Base-by-base conservation (phyloP, 2,113 vertebrate species). In the Centropristis striata region DNA sequence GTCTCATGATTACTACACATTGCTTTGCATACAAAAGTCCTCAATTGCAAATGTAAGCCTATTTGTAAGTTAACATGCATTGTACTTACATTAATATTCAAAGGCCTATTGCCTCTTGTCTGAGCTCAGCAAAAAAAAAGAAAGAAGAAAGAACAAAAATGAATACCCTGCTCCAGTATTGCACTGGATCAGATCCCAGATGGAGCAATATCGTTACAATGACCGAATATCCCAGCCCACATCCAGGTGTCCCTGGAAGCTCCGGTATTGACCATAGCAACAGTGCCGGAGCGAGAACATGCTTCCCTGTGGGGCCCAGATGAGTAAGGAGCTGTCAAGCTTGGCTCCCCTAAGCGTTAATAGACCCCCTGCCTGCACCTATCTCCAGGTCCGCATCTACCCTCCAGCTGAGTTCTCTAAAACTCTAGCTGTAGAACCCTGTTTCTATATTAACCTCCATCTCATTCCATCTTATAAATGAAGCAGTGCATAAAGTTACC, bases 291-390 rank as follows among this genome's bases (percentile, higher is more conserved):
- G 80, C 32, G 27, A 85, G 90, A 92, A 89, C 92, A 80, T 77
- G 83, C 78, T 86, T 90, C 91, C 90, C 92, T 85, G 87, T 89
- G 90, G 92, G 91, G 88, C 78, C 80, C 67, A 75, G 80, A 93
- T 93, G 93, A 93, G 86, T 92, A 91, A 94, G 80, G 92, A 91
- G 91, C 90, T 93, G 90, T 92, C 92, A 82, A 68, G 81, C 73
- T 65, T 51, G 74, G 88, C 67, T 88, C 84, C 89, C 93, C 72
- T 76, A 90, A 88, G 92, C n/a, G 85, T 75, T 91, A 93, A 93
- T 90, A 78, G 90, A 92, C 92, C 90, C 91, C 93, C 90, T 90
- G 88, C 88, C 60, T 84, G 57, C 80, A 71, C 77, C 85, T 63
- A 89, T 93, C 86, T 90, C 85, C 84, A 80, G 78, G 83, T 73